Evolutionary conservation across 1,140 invertebrate species (phyloP).

Genomic region (Hylaeus volcanicus): DNA sequence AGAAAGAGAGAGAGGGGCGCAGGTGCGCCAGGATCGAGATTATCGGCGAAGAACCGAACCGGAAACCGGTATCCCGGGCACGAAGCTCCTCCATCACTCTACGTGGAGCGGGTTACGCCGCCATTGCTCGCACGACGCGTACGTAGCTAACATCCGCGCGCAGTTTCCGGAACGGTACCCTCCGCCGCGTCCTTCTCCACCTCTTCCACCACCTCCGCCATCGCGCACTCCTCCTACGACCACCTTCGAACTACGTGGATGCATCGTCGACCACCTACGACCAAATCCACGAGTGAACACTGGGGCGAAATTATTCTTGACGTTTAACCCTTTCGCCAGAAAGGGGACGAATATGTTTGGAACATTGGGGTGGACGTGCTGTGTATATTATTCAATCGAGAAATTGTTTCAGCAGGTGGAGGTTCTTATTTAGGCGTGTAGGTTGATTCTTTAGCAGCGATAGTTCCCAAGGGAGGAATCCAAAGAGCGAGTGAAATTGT

Average conservation of each 20-base stretch:
- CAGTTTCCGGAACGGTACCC: slow-evolving; percentile 70
- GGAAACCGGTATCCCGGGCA: slow-evolving; percentile 71
- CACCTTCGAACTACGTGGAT: slow-evolving; percentile 34
- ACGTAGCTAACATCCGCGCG: slow-evolving; percentile 67
- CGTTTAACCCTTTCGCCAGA: too few relatives aligned
- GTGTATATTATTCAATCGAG: too few relatives aligned
- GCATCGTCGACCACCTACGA: slow-evolving; percentile 48
- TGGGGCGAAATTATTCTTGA: too few relatives aligned
- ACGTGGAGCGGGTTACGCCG: slow-evolving; percentile 60
- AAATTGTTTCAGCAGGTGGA: too few relatives aligned
- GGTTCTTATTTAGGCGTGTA: too few relatives aligned
- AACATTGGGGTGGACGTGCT: too few relatives aligned
- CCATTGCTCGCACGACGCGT: slow-evolving; percentile 65
- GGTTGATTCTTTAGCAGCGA: too few relatives aligned
- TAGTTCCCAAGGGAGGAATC: too few relatives aligned
- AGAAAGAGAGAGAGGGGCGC: slow-evolving; percentile 48
- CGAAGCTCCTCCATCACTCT: slow-evolving; percentile 73
- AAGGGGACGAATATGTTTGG: too few relatives aligned
- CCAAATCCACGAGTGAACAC: slow-evolving; percentile 49
- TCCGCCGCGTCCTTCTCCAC: slow-evolving; percentile 28
- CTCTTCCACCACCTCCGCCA: slow-evolving; percentile 43
- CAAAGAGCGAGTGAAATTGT: too few relatives aligned
- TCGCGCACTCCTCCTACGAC: slow-evolving; percentile 47
- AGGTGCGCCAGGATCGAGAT: slow-evolving; percentile 74
- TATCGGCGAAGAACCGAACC: slow-evolving; percentile 72